These are phyloP conservation scores for Stegodyphus dumicola DNA, from an alignment of 1,140 invertebrate genomes.

Conservation along the genomic window DNA sequence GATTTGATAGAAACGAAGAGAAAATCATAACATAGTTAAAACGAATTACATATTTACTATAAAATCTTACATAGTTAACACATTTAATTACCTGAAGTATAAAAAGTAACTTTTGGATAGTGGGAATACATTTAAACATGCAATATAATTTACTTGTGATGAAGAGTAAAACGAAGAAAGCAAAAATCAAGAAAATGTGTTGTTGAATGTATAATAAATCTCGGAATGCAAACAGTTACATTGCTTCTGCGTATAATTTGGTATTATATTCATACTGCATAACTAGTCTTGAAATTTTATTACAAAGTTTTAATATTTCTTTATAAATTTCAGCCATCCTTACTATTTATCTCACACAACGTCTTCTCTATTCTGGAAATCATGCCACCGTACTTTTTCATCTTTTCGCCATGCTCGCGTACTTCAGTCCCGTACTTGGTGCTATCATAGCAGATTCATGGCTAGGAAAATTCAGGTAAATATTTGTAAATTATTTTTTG, in stretches of 20 bases:
- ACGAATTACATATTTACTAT: not conserved
- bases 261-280: not conserved
- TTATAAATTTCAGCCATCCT: slow-evolving; percentile 77
- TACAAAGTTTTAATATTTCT: not conserved
- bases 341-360: slow-evolving; percentile 80
- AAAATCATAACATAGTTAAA: too few relatives aligned
- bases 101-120: not conserved
- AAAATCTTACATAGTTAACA: not conserved
- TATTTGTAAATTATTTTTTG: not conserved
- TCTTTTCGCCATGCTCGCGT: slow-evolving; percentile 83
- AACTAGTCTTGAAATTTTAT: not conserved
- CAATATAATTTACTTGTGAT: too few relatives aligned
- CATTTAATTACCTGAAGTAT: not conserved
- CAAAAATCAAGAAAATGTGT: too few relatives aligned
- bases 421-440: slow-evolving; percentile 87
- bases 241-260: not conserved
- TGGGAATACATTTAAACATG: too few relatives aligned
- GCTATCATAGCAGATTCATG: slow-evolving; percentile 89
- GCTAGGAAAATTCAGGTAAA: slow-evolving; percentile 83
- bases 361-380: slow-evolving; percentile 76
- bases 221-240: not conserved
- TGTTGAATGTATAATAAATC: not conserved
- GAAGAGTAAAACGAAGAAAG: too few relatives aligned
- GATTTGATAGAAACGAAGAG: too few relatives aligned
- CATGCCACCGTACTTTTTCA: slow-evolving; percentile 85